Evolutionary conservation across 2,888 invertebrate species (phyloP), one percentile per base, ranked within the genome.

Genomic region (Monochamus alternatus): DNA sequence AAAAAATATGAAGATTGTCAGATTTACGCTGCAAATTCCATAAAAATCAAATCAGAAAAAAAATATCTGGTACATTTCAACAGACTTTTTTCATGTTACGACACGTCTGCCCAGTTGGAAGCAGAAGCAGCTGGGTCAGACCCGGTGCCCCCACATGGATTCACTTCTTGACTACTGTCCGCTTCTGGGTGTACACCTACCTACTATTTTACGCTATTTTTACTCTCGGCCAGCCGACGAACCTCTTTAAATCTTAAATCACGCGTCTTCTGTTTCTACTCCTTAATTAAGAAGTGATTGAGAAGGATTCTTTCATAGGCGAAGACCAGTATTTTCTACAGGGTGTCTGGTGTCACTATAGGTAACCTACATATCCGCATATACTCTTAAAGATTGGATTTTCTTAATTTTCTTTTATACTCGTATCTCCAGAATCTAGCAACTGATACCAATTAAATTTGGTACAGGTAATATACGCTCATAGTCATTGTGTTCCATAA

Each of bases 141-240:
- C 43, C 14, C 43, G 51, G 66, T 71, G 60, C 70, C 70, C 51
- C 74, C 74, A 74, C 70, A 70, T 70, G 74, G 70, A 70, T 74
- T 64, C 69, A 59, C 59, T 74, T 71, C 70, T 71, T 71, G 62
- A 66, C 75, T 75, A 66, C 70, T 69, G 70, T 71, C 70, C 60
- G 71, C 75, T 75, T 70, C 75, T 62, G 75, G 70, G n/a, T n/a
- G 71, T 70, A 65, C 70, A 65, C 62, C 59, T 71, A 71, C 70
- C 70, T 63, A 71, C 70, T 63, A 71, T 63, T 71, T 71, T 71
- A 71, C 52, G 70, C 70, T 71, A 71, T 71, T 71, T 71, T 63
- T 71, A 71, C 70, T 62, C 70, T 62, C 55, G 63, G 22, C 70
- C 70, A 62, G 52, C 1, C n/a, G 44, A 12, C n/a, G 32, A 51